Evolutionary conservation across 1,140 invertebrate genomes (phyloP), one percentile per base, ranked within the genome.

Genomic region (Brachionus plicatilis): DNA sequence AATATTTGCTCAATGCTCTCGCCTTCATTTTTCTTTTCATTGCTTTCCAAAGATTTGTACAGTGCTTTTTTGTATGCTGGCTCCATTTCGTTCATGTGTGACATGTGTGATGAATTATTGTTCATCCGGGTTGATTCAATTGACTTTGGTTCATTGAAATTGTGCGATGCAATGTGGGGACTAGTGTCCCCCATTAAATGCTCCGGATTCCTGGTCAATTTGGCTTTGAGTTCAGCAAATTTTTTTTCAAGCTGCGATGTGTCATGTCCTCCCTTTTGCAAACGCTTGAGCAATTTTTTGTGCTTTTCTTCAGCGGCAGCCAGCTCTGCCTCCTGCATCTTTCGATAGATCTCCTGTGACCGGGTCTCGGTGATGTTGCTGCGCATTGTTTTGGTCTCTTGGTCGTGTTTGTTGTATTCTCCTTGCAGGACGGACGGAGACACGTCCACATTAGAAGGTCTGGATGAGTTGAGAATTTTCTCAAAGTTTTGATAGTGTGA

Each of bases 191-290:
- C 14, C 6, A 27, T 12, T 43, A 43, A 6, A 17, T 41, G 70
- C 12, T n/a, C 20, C 11, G 72, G 72, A 53, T 76, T 76, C 9
- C 72, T 8, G n/a, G 72, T 76, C 50, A 76, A 33, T 24, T 37
- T 29, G 20, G 72, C 72, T 66, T 68, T 82, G 1, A 43, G 29
- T 20, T 82, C 87, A 85, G 87, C 87, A 37, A 88, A 87, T 66
- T 86, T 86, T 29, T 87, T 87, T 56, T 88, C 86, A 4, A 89
- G 86, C 29, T 88, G 87, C 2, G 85, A 83, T 29, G 87, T 86
- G 80, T 90, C 89, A 85, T 90, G 89, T 4, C 88, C 88, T 3
- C 86, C 87, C 60, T 87, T 85, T 80, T 89, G 87, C 6, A 90
- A 85, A 47, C 88, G 86, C 60, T 88, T 86, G 79, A 90, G 85